Percentiles rank a stretch among this genome's conserved stretches.
Evolutionary conservation across 2,888 invertebrate genomes (phyloP).

Genomic region (Periphyllus acericola): DNA sequence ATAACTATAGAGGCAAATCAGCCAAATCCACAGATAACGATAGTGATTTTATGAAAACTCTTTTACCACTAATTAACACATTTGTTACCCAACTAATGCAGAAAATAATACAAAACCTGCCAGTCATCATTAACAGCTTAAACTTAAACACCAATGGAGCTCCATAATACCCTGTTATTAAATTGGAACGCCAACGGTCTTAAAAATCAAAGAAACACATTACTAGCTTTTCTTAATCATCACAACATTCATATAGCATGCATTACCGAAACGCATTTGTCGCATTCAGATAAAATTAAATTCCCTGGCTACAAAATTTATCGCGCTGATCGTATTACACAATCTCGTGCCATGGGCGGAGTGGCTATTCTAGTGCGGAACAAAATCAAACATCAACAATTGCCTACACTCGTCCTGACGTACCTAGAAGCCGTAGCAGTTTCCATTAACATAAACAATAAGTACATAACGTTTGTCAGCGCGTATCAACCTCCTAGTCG

Average conservation of each 20-base stretch:
- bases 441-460: too few species aligned
- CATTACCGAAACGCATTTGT: neutral
- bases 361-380: neutral
- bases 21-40: too few species aligned
- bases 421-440: neutral
- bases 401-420: too few species aligned
- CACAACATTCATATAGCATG: neutral
- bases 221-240: neutral
- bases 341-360: slow-evolving; percentile 1
- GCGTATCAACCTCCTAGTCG: too few species aligned
- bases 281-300: neutral
- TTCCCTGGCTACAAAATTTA: slow-evolving; percentile 11
- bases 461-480: neutral
- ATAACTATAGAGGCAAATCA: too few species aligned
- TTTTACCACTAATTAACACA: too few species aligned
- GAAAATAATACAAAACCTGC: too few species aligned
- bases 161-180: neutral
- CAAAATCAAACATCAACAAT: too few species aligned
- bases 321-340: neutral
- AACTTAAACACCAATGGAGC: neutral
- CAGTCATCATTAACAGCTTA: too few species aligned
- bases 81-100: too few species aligned
- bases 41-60: too few species aligned
- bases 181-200: slow-evolving; percentile 7
- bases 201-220: neutral